These are phyloP conservation scores for Thymallus thymallus DNA, from an alignment of 2,113 vertebrate genomes.

Conservation along the genomic window DNA sequence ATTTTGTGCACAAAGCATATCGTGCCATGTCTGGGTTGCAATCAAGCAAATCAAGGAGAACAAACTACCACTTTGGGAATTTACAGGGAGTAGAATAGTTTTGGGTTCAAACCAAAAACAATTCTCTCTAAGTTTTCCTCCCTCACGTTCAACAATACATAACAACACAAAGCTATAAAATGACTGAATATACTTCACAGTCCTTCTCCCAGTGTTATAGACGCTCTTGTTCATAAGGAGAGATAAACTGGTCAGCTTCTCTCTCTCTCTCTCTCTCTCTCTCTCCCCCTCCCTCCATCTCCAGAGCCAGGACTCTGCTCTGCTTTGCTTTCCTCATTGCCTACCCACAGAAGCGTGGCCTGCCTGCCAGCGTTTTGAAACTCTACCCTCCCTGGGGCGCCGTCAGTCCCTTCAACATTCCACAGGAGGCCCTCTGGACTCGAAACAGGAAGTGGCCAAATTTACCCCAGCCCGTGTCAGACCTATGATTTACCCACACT, in stretches of 20 bases:
- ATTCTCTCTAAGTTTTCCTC: constrained; percentile 3
- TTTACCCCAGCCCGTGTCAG: constrained; percentile 68
- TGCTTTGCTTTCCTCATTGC: constrained; percentile 58
- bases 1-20: neutral
- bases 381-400: constrained; percentile 53
- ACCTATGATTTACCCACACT: constrained; percentile 61
- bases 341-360: constrained; percentile 51
- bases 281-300: constrained; percentile 24
- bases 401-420: constrained; percentile 66
- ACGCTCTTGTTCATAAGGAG: neutral
- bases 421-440: constrained; percentile 68
- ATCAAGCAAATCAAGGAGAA: neutral
- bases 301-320: constrained; percentile 31
- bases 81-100: neutral
- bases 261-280: constrained; percentile 27
- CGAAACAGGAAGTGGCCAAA: constrained; percentile 70
- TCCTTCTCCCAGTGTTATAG: neutral
- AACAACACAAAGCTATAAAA: neutral
- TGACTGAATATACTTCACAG: constrained; percentile 5
- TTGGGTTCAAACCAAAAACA: neutral
- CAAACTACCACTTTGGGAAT: constrained; percentile 5
- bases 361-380: constrained; percentile 69
- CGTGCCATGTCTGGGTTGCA: neutral
- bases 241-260: neutral
- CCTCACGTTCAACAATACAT: neutral